phyloP scores from a whole-genome alignment of 2,888 invertebrate species.

The Spilosoma lubricipeda region DNA sequence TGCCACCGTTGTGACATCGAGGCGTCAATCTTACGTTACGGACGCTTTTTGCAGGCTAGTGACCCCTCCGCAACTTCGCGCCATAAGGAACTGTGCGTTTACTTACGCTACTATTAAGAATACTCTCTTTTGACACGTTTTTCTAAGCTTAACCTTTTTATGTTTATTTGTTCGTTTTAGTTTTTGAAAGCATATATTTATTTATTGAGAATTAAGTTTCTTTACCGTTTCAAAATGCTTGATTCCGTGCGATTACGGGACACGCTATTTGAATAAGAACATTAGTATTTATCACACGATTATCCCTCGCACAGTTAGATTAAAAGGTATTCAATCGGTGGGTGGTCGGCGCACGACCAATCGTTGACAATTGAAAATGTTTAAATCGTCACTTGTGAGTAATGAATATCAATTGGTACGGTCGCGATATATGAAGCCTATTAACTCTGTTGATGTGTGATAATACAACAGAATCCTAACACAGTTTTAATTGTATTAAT shows the following conservation, averaged over 20 bases:
- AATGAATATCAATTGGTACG: slow-evolving; percentile 5
- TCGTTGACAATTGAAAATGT: slow-evolving; percentile 10
- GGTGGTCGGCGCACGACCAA: slow-evolving; percentile 6
- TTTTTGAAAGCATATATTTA: no score
- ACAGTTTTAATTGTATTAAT: no score
- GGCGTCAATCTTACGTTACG: no score
- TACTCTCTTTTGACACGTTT: no score
- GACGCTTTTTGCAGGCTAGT: no score
- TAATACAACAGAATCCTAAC: not conserved
- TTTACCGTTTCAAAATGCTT: not conserved
- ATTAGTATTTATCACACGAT: slow-evolving; percentile 1
- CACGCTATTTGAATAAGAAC: not conserved
- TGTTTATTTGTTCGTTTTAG: not conserved
- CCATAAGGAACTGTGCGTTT: no score
- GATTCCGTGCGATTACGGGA: not conserved
- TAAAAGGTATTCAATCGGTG: slow-evolving; percentile 5
- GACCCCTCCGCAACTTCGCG: no score
- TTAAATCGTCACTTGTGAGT: not conserved
- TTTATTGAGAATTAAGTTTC: no score
- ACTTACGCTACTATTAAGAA: not conserved
- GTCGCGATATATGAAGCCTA: not conserved
- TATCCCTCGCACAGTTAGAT: slow-evolving; percentile 8
- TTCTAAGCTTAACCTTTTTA: no score
- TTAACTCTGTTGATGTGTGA: not conserved
- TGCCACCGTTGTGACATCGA: no score